Percentiles rank a stretch among this genome's conserved stretches.
Conservation (phyloP, 2,888 invertebrate genomes). For the Lasioglossum marginatum region DNA sequence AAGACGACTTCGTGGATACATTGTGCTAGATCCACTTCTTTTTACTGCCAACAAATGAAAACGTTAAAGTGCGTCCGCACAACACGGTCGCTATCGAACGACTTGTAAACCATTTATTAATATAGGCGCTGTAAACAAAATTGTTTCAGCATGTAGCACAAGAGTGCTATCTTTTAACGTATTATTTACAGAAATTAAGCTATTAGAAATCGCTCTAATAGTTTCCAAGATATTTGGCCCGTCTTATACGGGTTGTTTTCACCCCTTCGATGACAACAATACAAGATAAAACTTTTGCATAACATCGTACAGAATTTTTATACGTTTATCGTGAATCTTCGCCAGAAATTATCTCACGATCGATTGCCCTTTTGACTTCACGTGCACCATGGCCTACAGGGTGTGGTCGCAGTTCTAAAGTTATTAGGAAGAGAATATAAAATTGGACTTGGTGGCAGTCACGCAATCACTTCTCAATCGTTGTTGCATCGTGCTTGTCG, state of each 20-base stretch:
- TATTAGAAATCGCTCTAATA: background rate
- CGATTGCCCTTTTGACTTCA: constrained; percentile 38
- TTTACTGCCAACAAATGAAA: background rate
- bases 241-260: background rate
- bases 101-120: background rate
- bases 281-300: background rate
- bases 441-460: constrained; percentile 24
- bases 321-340: background rate
- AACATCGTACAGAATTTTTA: background rate
- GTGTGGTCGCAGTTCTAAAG: constrained; percentile 59
- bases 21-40: background rate
- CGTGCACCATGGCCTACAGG: constrained; percentile 44
- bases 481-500: background rate
- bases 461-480: constrained; percentile 36
- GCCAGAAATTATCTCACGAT: constrained; percentile 14
- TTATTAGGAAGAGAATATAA: constrained; percentile 42
- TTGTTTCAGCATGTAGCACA: background rate
- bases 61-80: background rate
- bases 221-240: too few species aligned
- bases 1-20: background rate
- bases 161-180: background rate
- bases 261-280: background rate
- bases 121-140: background rate
- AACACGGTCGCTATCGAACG: background rate
- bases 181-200: background rate